Conservation (phyloP, 35 echinoderm and acorn worm species). For the Eucidaris tribuloides region DNA sequence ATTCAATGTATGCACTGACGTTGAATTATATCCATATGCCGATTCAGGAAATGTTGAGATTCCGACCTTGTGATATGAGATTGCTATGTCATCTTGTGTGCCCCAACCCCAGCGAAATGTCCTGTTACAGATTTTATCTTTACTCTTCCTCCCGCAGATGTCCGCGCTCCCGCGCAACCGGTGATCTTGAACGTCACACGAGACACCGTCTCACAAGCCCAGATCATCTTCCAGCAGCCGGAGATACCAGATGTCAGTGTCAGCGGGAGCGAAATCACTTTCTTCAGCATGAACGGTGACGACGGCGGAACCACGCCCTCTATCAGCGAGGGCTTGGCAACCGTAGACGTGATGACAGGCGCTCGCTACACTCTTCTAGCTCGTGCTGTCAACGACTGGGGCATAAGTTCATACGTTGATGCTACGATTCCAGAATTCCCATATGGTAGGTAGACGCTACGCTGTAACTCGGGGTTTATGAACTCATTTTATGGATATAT, state of each 20-base stretch:
- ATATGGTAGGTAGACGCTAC: background rate
- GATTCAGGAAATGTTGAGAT: too few relatives aligned
- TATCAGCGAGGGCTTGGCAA: background rate
- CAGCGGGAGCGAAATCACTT: background rate
- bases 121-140: too few relatives aligned
- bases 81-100: too few relatives aligned
- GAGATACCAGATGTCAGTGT: background rate
- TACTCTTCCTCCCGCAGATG: too few relatives aligned
- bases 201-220: background rate
- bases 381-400: constrained; percentile 7
- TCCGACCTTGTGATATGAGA: too few relatives aligned
- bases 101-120: too few relatives aligned
- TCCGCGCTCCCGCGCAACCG: background rate
- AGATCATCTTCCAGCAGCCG: constrained; percentile 1
- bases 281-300: background rate
- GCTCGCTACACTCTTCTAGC: background rate
- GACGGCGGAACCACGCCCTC: background rate
- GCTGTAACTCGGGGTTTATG: too few relatives aligned
- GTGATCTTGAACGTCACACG: constrained; percentile 5
- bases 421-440: background rate
- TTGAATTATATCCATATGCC: too few relatives aligned
- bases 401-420: background rate
- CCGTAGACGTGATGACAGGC: background rate
- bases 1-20: too few relatives aligned
- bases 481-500: too few relatives aligned